Conservation (phyloP, 2,113 vertebrate species). For the Rhinichthys klamathensis region DNA sequence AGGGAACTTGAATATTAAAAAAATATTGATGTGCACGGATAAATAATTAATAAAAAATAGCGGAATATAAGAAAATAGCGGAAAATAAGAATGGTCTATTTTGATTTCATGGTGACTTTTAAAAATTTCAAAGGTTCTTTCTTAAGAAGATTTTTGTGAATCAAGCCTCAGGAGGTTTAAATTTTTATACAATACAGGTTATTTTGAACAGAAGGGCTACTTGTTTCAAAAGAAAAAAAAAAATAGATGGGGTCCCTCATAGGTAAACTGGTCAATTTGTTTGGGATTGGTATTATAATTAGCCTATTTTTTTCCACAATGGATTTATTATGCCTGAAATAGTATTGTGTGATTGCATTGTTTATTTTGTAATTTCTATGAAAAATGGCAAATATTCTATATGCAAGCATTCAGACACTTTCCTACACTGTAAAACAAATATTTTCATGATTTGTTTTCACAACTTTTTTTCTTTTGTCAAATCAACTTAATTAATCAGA, state of each 20-base stretch:
- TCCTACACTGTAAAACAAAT: too few species aligned
- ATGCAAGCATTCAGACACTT: background rate
- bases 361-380: background rate
- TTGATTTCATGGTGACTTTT: too few species aligned
- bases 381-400: background rate
- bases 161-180: background rate
- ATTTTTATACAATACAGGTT: background rate
- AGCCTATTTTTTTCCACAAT: background rate
- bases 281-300: background rate
- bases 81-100: too few species aligned
- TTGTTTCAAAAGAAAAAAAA: background rate
- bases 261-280: background rate
- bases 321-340: background rate
- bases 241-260: background rate
- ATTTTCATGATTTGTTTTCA: too few species aligned
- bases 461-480: too few species aligned
- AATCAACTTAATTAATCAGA: too few species aligned
- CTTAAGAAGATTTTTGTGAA: too few species aligned
- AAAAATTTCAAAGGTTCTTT: too few species aligned
- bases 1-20: too few species aligned
- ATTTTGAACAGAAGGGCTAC: background rate
- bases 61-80: too few species aligned
- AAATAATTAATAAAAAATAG: too few species aligned
- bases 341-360: background rate
- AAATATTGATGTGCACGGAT: too few species aligned